Evolutionary conservation across 2,113 vertebrate genomes (phyloP).

Genomic region (Bostrychus sinensis): DNA sequence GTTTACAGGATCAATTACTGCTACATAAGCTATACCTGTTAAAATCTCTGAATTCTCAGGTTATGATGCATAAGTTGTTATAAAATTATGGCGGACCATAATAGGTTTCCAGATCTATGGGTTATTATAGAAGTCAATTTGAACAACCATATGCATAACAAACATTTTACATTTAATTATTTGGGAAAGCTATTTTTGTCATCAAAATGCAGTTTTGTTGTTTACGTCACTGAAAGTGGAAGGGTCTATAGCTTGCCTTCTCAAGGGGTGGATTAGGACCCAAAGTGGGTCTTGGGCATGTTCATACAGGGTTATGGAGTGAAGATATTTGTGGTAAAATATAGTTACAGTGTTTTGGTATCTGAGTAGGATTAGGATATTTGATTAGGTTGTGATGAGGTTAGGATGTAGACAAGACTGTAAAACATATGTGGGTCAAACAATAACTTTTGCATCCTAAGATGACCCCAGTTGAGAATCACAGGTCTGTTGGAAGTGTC

Average conservation of each 20-base stretch:
- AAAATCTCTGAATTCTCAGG: too few relatives aligned
- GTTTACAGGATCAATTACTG: too few relatives aligned
- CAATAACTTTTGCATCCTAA: neutral
- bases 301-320: neutral
- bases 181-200: too few relatives aligned
- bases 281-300: neutral
- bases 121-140: too few relatives aligned
- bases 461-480: neutral
- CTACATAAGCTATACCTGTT: too few relatives aligned
- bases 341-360: conserved; percentile 1
- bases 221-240: neutral
- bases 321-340: neutral
- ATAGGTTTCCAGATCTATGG: too few relatives aligned
- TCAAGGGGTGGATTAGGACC: too few relatives aligned
- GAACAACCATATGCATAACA: too few relatives aligned
- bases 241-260: neutral
- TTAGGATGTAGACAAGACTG: neutral
- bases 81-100: too few relatives aligned
- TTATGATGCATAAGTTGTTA: too few relatives aligned
- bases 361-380: neutral
- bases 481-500: neutral
- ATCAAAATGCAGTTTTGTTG: too few relatives aligned
- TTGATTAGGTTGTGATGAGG: neutral
- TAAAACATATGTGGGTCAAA: neutral
- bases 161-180: too few relatives aligned